Base-by-base conservation (phyloP, 2,888 invertebrate genomes). In the Tenodera sinensis region DNA sequence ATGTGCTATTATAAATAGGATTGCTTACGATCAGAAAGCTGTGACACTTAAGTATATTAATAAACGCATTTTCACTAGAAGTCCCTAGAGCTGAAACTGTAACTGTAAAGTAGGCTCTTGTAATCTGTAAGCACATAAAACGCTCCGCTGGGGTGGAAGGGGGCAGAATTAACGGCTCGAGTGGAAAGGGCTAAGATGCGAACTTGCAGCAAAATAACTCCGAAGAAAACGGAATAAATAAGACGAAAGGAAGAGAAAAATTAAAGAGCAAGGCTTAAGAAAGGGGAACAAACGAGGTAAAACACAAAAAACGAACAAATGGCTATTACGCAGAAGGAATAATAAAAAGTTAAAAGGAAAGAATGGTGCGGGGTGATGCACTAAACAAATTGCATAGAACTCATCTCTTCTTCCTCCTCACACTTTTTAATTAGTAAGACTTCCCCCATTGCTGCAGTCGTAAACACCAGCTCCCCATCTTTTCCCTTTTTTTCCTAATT, bases 301-400 rank as follows among this genome's bases (percentile, higher is more conserved):
- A 54, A 34, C 71, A 83, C 27, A 84, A 30, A 83, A 88, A 85
- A 81, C 87, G 89, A 90, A 90, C 90, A 89, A 90, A 90, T 90
- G 89, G 90, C 47, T 84, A 83, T 71, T 85, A 90, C 90, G 90
- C 89, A 85, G n/a, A 20, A 42, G 83, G 90, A 90, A 90, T 90
- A 89, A 90, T 87, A 90, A 90, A 83, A 83, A 87, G 87, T 28
- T 28, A 86, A 84, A 84, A 84, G 30, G 28, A 84, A 85, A 34
- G 42, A 86, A 81, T n/a, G 89, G 82, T 25, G 84, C 3, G 82
- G 42, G 84, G 84, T 30, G 81, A 81, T 20, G 84, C 8, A 82
- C 82, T 87, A 87, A 87, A 87, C 87, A 87, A 87, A 87, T 87
- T 87, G 87, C 87, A 87, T 71, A 28, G 82, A 85, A 54, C 27